Evolutionary conservation across 2,113 vertebrate genomes (phyloP).

Genomic region (Xenopus borealis): DNA sequence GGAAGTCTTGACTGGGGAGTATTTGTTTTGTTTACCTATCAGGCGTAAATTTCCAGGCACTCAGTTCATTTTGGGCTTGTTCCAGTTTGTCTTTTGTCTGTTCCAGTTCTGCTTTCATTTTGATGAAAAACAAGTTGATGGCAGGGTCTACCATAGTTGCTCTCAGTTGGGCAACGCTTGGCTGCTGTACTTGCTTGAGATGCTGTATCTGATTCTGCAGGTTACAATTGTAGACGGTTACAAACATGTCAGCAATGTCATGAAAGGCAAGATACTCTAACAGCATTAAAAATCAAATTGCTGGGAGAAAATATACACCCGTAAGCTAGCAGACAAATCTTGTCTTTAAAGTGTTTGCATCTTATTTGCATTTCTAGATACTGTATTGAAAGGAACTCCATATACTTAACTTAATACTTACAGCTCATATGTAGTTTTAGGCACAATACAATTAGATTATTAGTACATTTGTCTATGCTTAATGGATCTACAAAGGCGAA

Average conservation of each 20-base stretch:
- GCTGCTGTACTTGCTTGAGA: slow-evolving; percentile 99
- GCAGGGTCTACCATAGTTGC: slow-evolving; percentile 98
- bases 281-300: not conserved
- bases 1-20: slow-evolving; percentile 97
- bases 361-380: no score
- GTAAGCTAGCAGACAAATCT: no score
- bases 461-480: no score
- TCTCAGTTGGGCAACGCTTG: slow-evolving; percentile 95
- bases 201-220: slow-evolving; percentile 98
- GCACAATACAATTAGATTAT: no score
- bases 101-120: slow-evolving; percentile 99
- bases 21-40: slow-evolving; percentile 99
- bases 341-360: no score
- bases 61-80: slow-evolving; percentile 99
- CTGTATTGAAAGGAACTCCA: no score
- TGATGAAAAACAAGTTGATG: slow-evolving; percentile 99
- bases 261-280: not conserved
- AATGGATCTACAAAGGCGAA: no score
- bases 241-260: not conserved
- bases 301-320: not conserved
- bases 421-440: no score
- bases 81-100: slow-evolving; percentile 99
- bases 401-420: no score
- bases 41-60: slow-evolving; percentile 99
- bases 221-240: slow-evolving; percentile 59